phyloP scores from a whole-genome alignment of 1,140 invertebrate species.

The Drosophila azteca region DNA sequence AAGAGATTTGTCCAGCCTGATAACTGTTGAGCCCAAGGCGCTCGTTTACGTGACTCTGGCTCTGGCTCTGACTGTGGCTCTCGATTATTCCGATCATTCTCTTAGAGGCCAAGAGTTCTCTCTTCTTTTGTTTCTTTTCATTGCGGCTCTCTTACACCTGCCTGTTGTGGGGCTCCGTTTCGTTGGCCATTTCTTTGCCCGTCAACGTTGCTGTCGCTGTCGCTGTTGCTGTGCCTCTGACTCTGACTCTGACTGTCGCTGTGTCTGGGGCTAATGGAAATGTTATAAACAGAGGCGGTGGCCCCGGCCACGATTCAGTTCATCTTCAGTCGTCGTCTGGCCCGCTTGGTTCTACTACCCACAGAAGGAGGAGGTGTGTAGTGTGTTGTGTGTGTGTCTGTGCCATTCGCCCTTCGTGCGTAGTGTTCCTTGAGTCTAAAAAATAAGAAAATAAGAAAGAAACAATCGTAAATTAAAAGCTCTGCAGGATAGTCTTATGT shows the following conservation, averaged over 20 bases:
- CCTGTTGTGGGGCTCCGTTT: conserved; percentile 40
- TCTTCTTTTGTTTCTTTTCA: conserved; percentile 21
- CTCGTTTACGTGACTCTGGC: conserved; percentile 44
- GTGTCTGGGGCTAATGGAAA: conserved; percentile 73
- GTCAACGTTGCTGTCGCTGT: conserved; percentile 14
- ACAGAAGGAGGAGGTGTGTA: conserved; percentile 24
- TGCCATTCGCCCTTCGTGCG: conserved; percentile 18
- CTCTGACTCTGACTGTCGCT: conserved; percentile 30
- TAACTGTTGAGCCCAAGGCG: conserved; percentile 60
- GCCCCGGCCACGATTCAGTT: conserved; percentile 72
- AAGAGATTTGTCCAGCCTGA: conserved; percentile 53
- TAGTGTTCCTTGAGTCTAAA: background rate
- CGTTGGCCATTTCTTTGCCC: conserved; percentile 58
- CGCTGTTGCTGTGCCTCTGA: conserved; percentile 2
- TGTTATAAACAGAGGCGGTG: conserved; percentile 76
- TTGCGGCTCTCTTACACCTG: conserved; percentile 17
- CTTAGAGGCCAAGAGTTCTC: conserved; percentile 36
- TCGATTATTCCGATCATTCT: background rate
- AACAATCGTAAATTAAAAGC: conserved; percentile 54
- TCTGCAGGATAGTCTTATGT: conserved; percentile 47
- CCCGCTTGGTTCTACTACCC: conserved; percentile 60
- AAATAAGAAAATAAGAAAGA: conserved; percentile 9
- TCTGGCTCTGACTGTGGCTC: background rate
- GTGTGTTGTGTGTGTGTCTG: conserved; percentile 27
- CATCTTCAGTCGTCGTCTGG: conserved; percentile 77